Conservation (phyloP, 2,113 vertebrate genomes). For the Scytalopus superciliaris region DNA sequence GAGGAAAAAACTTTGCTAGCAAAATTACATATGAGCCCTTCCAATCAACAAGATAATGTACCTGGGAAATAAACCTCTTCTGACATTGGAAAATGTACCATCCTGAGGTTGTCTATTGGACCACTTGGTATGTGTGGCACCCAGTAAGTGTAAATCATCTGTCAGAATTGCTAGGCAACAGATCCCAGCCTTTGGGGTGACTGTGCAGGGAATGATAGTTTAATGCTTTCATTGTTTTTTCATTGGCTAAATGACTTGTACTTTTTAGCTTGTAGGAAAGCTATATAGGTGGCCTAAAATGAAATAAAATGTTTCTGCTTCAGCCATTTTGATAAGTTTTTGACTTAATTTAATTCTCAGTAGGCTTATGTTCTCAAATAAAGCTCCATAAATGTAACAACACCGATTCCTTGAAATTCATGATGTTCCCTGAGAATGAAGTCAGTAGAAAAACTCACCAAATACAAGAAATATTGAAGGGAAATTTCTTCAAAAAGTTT, state of each 20-base stretch:
- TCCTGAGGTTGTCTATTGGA: background rate
- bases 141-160: background rate
- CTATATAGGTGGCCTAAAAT: background rate
- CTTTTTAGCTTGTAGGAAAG: background rate
- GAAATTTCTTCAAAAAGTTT: background rate
- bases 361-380: background rate
- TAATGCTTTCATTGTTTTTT: background rate
- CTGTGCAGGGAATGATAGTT: background rate
- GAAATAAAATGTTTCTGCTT: background rate
- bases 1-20: slow-evolving; percentile 11
- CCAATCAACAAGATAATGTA: background rate
- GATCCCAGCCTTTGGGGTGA: background rate
- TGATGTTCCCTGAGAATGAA: background rate
- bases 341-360: background rate
- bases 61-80: background rate
- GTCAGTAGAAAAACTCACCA: background rate
- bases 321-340: background rate
- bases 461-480: background rate
- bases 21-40: slow-evolving; percentile 26
- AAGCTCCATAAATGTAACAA: background rate
- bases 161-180: slow-evolving; percentile 20
- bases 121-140: background rate
- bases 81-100: background rate
- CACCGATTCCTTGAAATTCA: background rate
- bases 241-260: background rate